A percentile compares a stretch with the other conserved stretches of the same genome.
phyloP scores from a whole-genome alignment of 2,113 vertebrate genomes.

The Turdus rufiventris region DNA sequence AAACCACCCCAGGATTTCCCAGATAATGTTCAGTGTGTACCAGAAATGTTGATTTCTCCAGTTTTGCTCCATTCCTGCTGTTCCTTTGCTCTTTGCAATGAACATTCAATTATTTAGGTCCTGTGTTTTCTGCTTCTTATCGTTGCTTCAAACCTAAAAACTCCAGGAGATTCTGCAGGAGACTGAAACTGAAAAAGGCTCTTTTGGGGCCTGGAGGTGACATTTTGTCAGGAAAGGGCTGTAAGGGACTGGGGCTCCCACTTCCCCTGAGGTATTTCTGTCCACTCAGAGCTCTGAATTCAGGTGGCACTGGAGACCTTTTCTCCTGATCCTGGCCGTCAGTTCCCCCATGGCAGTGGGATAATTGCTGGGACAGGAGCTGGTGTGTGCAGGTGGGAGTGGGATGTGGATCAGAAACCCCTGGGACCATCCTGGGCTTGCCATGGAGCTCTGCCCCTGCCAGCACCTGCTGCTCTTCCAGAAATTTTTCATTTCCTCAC shows the following conservation, averaged over 20 bases:
- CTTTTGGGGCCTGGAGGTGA: neutral
- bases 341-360: too few species aligned
- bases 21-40: rapidly evolving
- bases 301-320: neutral
- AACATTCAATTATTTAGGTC: neutral
- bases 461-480: neutral
- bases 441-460: neutral
- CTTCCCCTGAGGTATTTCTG: neutral
- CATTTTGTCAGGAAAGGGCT: neutral
- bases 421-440: neutral
- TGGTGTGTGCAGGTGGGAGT: neutral
- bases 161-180: neutral
- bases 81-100: neutral
- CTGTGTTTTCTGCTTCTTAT: neutral
- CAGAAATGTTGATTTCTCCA: neutral
- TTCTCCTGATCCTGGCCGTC: neutral
- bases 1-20: neutral
- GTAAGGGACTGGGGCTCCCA: neutral
- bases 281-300: neutral
- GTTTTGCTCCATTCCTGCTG: neutral
- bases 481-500: neutral
- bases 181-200: neutral
- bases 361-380: neutral
- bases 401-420: neutral
- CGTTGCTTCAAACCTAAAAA: neutral